phyloP scores from a whole-genome alignment of 2,113 vertebrate genomes.

The Paedocypris sp. region DNA sequence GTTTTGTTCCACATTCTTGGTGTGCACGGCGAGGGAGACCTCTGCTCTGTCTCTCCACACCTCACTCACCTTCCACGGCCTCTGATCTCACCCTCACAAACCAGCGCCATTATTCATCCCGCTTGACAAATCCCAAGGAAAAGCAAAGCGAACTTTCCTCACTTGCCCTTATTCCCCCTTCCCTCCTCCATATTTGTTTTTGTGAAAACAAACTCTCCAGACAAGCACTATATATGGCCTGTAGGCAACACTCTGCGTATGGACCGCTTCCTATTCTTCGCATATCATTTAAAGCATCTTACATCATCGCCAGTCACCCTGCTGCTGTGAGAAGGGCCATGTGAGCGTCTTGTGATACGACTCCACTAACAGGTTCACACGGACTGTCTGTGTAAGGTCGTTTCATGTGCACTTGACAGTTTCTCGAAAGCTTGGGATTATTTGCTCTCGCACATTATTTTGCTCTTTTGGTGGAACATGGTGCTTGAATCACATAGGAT shows the following conservation, averaged over 20 bases:
- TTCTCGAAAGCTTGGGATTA: too few relatives aligned
- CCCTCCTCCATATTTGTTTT: background rate
- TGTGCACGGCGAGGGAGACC: slow-evolving; percentile 9
- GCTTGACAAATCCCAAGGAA: slow-evolving; percentile 25
- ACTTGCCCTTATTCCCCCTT: background rate
- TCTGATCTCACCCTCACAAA: slow-evolving; percentile 16
- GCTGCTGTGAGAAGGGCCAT: background rate
- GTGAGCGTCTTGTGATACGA: too few relatives aligned
- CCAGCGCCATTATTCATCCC: slow-evolving; percentile 21
- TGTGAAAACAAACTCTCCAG: slow-evolving; percentile 2
- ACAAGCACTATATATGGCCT: slow-evolving; percentile 6
- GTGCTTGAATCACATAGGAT: too few relatives aligned
- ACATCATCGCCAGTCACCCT: background rate
- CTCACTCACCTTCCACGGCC: slow-evolving; percentile 10
- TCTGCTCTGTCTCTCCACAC: slow-evolving; percentile 16
- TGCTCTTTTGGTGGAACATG: too few relatives aligned
- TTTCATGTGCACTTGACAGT: too few relatives aligned
- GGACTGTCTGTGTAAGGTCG: too few relatives aligned
- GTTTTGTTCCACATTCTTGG: slow-evolving; percentile 27
- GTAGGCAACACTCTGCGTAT: slow-evolving; percentile 16
- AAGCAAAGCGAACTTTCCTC: slow-evolving; percentile 15
- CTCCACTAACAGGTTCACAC: too few relatives aligned
- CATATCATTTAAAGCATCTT: background rate
- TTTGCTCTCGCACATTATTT: too few relatives aligned
- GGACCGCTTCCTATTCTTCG: slow-evolving; percentile 22